Evolutionary conservation across 53 echinoderm and acorn worm genomes (phyloP).

Genomic region (Arbacia lixula): DNA sequence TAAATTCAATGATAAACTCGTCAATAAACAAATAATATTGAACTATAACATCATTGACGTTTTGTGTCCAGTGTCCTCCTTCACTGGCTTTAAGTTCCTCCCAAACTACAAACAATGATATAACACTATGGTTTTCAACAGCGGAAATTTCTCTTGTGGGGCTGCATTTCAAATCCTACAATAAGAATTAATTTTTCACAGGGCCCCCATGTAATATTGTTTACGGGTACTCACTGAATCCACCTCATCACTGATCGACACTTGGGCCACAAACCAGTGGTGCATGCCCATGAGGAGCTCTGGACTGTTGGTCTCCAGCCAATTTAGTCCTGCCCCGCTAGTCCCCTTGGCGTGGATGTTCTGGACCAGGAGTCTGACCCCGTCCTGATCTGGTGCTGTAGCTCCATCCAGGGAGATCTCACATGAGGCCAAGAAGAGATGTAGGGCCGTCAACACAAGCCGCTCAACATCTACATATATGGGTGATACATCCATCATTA

Average conservation of each 20-base stretch:
- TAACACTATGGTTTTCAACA: no score
- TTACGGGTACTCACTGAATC: slow-evolving; percentile 7
- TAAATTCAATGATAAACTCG: no score
- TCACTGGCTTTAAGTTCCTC: no score
- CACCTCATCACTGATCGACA: slow-evolving; percentile 21
- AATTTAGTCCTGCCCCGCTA: slow-evolving; percentile 45
- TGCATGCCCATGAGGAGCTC: slow-evolving; percentile 79
- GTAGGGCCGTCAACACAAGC: slow-evolving; percentile 51
- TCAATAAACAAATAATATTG: no score
- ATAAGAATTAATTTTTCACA: no score
- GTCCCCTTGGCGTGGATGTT: slow-evolving; percentile 32
- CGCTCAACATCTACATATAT: slow-evolving; percentile 40
- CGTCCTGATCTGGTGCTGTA: slow-evolving; percentile 14
- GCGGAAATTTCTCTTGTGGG: no score
- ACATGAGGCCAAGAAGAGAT: slow-evolving; percentile 43
- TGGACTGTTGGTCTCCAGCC: slow-evolving; percentile 81
- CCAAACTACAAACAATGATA: no score
- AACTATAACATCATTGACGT: no score
- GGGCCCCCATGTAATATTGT: no score
- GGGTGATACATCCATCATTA: no score
- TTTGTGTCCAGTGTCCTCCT: no score
- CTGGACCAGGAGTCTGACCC: slow-evolving; percentile 6
- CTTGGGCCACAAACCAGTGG: slow-evolving; percentile 57
- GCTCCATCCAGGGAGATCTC: slow-evolving; percentile 18
- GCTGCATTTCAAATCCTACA: no score